These are phyloP conservation scores for Galerucella pusilla DNA, from an alignment of 2,888 invertebrate genomes.

Conservation along the genomic window DNA sequence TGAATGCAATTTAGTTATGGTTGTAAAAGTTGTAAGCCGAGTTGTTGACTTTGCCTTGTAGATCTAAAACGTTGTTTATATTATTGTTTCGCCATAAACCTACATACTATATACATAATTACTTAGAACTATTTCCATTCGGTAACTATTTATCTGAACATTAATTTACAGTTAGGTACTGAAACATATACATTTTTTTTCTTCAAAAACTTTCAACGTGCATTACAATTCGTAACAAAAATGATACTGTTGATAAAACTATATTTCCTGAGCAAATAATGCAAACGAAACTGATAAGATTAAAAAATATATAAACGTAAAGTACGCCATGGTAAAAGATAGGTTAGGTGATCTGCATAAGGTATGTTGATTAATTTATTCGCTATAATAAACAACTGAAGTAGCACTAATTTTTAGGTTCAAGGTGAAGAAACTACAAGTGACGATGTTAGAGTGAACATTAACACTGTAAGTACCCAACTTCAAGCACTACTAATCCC, in stretches of 20 bases:
- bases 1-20: background rate
- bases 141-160: background rate
- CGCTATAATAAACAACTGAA: background rate
- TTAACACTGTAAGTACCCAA: conserved; percentile 44
- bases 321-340: conserved; percentile 52
- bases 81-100: conserved; percentile 18
- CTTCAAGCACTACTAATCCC: background rate
- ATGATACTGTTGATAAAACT: background rate
- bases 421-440: conserved; percentile 31
- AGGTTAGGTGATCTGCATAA: conserved; percentile 50
- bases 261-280: conserved; percentile 22
- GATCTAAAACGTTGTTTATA: conserved; percentile 16
- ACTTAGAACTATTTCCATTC: conserved; percentile 9
- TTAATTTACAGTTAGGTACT: background rate
- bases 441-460: conserved; percentile 40
- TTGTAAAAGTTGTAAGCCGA: background rate
- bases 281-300: conserved; percentile 27
- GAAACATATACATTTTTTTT: background rate
- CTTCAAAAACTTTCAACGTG: background rate
- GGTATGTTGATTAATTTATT: background rate
- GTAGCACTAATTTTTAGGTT: conserved; percentile 20
- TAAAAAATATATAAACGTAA: conserved; percentile 17
- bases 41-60: background rate
- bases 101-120: conserved; percentile 19
- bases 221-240: background rate